Conservation (phyloP, 2,113 vertebrate genomes). For the Philantomba maxwellii region DNA sequence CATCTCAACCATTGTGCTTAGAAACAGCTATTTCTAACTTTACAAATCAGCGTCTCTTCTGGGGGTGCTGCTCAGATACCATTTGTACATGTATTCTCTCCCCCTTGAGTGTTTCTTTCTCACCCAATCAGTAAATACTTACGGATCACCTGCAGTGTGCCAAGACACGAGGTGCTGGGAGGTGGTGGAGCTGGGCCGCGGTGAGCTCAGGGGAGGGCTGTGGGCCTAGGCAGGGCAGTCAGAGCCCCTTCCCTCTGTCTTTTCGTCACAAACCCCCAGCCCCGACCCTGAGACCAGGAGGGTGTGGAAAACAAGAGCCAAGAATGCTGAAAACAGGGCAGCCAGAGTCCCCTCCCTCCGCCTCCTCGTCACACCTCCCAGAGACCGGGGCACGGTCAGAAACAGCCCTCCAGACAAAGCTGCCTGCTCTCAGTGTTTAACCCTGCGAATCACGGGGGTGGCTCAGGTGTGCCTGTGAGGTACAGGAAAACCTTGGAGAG, state of each 20-base stretch:
- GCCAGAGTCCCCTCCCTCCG: background rate
- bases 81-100: background rate
- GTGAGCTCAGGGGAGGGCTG: background rate
- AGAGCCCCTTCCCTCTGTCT: background rate
- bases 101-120: background rate
- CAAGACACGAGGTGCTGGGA: background rate
- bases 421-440: background rate
- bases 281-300: background rate
- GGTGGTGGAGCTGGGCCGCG: accelerated
- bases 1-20: background rate
- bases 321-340: background rate
- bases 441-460: background rate
- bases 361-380: background rate
- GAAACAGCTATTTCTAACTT: background rate
- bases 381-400: background rate
- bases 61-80: background rate
- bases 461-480: no score
- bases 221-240: background rate
- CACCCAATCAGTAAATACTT: background rate
- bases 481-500: background rate
- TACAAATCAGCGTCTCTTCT: background rate
- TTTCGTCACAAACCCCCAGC: no score
- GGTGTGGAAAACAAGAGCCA: background rate
- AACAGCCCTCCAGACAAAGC: background rate
- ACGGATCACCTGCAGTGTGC: background rate